A percentile compares a stretch with the other conserved stretches of the same genome.
These are phyloP conservation scores for Brachyptera risi DNA, from an alignment of 2,888 invertebrate genomes.

Conservation along the genomic window DNA sequence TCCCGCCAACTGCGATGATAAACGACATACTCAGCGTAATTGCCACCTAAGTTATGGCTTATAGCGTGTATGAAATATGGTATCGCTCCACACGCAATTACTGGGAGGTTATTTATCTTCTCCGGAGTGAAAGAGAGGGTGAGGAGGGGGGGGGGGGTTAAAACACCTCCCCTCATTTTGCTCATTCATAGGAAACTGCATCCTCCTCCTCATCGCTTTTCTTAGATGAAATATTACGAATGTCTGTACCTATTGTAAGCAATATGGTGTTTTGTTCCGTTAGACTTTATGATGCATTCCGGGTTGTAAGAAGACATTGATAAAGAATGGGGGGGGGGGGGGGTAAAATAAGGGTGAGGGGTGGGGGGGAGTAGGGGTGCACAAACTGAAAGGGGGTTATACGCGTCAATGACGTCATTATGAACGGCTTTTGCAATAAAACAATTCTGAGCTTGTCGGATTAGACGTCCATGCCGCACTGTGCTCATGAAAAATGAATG, in stretches of 20 bases:
- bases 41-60: constrained; percentile 57
- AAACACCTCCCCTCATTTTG: constrained; percentile 27
- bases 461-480: neutral
- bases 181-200: constrained; percentile 27
- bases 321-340: neutral
- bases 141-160: constrained; percentile 17
- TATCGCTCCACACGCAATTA: constrained; percentile 56
- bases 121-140: constrained; percentile 17
- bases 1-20: constrained; percentile 45
- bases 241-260: constrained; percentile 26
- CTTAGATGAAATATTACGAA: constrained; percentile 24
- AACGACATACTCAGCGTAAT: constrained; percentile 57
- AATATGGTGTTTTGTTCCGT: constrained; percentile 26
- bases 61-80: constrained; percentile 56
- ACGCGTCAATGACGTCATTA: constrained; percentile 11
- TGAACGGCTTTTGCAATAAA: constrained; percentile 17
- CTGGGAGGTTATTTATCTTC: constrained; percentile 53
- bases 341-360: neutral
- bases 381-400: constrained; percentile 14
- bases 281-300: constrained; percentile 9
- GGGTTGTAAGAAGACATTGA: neutral
- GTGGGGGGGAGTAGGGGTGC: neutral
- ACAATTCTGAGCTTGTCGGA: neutral
- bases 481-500: neutral
- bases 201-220: constrained; percentile 14